phyloP scores from a whole-genome alignment of 2,797 vertebrate genomes.

The Pachyuromys duprasi region DNA sequence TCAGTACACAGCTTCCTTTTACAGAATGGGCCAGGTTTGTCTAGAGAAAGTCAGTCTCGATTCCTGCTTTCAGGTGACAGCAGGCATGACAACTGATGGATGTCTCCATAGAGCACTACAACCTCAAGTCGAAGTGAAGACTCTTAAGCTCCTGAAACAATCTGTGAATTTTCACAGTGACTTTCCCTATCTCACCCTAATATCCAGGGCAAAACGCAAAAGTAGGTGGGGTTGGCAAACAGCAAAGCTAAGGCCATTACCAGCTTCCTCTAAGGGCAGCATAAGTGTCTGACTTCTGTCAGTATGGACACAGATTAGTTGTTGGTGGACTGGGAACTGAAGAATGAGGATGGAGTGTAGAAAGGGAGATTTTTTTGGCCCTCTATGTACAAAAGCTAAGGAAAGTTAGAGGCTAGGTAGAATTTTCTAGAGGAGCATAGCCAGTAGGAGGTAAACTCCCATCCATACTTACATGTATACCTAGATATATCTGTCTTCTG shows the following conservation, averaged over 20 bases:
- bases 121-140: too few species aligned
- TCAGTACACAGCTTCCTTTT: conserved; percentile 9
- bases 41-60: background rate
- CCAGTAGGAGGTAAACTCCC: background rate
- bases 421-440: background rate
- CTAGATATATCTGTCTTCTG: background rate
- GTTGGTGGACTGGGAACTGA: background rate
- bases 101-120: background rate
- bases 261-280: background rate
- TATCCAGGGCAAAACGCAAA: background rate
- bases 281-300: background rate
- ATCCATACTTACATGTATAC: background rate
- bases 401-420: background rate
- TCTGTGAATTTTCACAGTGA: background rate
- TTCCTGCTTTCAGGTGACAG: background rate
- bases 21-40: background rate
- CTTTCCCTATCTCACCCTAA: background rate
- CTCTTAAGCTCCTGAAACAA: background rate
- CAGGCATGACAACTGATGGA: too few species aligned
- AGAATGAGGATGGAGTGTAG: background rate
- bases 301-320: background rate
- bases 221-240: background rate
- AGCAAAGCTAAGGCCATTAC: background rate
- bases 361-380: background rate
- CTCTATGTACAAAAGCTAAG: background rate